Base-by-base conservation (phyloP, 2,888 invertebrate species). In the Galeopsomyia nigrocyanea region DNA sequence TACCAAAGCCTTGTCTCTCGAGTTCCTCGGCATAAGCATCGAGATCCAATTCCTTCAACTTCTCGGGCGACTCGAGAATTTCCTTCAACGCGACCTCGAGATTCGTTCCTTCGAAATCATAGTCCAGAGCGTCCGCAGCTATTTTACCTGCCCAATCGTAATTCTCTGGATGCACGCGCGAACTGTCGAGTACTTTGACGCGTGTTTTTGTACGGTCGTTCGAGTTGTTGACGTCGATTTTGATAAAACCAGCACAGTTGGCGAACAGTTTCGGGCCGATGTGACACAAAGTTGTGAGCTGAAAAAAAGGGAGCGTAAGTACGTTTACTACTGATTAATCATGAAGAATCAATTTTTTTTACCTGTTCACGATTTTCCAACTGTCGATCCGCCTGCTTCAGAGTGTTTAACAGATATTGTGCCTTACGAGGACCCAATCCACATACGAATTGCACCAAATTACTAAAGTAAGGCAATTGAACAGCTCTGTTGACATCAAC, bases 71-170 rank as follows among this genome's bases (percentile, higher is more conserved):
- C 86, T 98, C 97, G 0, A 99, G 88, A 82, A 99, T 99, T 87
- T 99, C 99, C 87, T 99, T 99, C 31, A 99, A 88, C 16, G 99
- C 99, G 5, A 13, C 1, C 0, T 98, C 98, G 0, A 98, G 98
- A 87, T 98, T 97, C 0, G 95, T 94, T 79, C 97, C 97, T 84
- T 97, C 97, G 82, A 98, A 98, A 82, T 99, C 98, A 80, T 98
- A 98, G 81, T 99, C 99, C 60, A 99, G 88, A 0, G 99, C 99
- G 87, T 99, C 99, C 0, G 99, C 98, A 0, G 99, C 99, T 99
- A 99, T 99, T 88, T 99, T 99, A 53, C 99, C 89, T 0, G 99
- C 99, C 99, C 99, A 99, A 83, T 99, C 99, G 86, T 99, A 99
- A 0, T 98, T 97, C 88, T 99, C 99, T 0, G 99, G 99, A 88